Evolutionary conservation across 2,888 invertebrate genomes (phyloP), one percentile per base, ranked within the genome.

Genomic region (Troides aeacus): DNA sequence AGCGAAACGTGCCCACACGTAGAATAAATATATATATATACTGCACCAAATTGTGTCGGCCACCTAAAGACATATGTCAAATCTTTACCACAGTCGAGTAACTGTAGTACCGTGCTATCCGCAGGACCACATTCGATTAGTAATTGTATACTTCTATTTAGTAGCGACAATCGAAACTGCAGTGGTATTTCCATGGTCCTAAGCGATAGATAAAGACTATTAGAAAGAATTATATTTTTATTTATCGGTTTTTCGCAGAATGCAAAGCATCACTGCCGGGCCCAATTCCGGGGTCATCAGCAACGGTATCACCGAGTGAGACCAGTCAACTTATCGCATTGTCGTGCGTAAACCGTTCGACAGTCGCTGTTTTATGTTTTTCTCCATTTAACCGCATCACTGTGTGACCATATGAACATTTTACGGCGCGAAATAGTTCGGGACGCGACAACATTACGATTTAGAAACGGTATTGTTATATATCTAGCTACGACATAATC

Each of bases 401-500:
- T 63, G 68, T 63, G 68, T 75, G 70, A 76, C 77, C 75, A 80
- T 81, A 89, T 91, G 89, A 88, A 90, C 88, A 90, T 87, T 79
- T 88, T 89, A 86, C 84, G 84, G 87, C 86, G 83, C 83, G 87
- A 84, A 87, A 86, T 73, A 66, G 85, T 88, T 88, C 88, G 90
- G 88, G 88, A 87, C 81, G 30, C 30, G 78, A 76, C 76, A 75
- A 79, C 77, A 75, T 71, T 71, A 75, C 70, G 73, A 74, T 74
- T 74, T 66, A 39, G 39, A 39, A 39, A 39, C 39, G 39, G 70
- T 75, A 74, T 74, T 71, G 72, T 74, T 67, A 72, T 79, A 79
- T 84, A 84, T 83, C 84, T 76, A 85, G 86, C 88, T 86, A 81
- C 86, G 89, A 89, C 77, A 82, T 89, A 89, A 90, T 89, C 90